A percentile compares a stretch with the other conserved stretches of the same genome.
Conservation (phyloP, 2,888 invertebrate genomes). For the Bursaphelenchus okinawaensis region DNA sequence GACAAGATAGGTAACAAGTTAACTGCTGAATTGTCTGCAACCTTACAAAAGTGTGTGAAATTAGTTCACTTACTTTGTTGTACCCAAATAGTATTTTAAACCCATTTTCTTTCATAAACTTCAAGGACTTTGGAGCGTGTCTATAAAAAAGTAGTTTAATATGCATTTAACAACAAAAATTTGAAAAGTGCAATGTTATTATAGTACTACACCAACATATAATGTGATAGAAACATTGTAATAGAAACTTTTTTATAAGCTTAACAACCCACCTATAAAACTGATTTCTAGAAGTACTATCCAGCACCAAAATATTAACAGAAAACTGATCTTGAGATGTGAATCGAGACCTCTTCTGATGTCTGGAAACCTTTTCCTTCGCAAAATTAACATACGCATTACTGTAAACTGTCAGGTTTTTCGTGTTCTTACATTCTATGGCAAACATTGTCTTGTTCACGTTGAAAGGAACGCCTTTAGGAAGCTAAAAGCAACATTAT, state of each 20-base stretch:
- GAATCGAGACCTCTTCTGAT: background rate
- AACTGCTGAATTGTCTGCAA: slow-evolving; percentile 87
- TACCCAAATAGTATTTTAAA: slow-evolving; percentile 78
- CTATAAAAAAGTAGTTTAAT: no score
- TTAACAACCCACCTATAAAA: slow-evolving; percentile 24
- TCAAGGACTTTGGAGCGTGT: slow-evolving; percentile 60
- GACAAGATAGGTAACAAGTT: slow-evolving; percentile 71
- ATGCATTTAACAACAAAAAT: no score
- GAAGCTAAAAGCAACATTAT: slow-evolving; percentile 9
- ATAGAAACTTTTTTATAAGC: no score
- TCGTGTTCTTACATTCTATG: slow-evolving; percentile 8
- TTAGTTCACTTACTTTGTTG: slow-evolving; percentile 68
- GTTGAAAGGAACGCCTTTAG: slow-evolving; percentile 1
- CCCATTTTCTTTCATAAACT: slow-evolving; percentile 66
- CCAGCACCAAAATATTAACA: slow-evolving; percentile 24
- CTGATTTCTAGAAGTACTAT: slow-evolving; percentile 37
- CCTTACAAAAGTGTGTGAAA: slow-evolving; percentile 51
- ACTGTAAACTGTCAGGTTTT: background rate
- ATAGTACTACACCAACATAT: no score
- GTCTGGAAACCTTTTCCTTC: background rate
- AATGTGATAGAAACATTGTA: no score
- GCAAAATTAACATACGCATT: background rate
- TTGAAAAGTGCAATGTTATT: no score
- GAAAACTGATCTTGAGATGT: slow-evolving; percentile 5
- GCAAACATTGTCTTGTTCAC: slow-evolving; percentile 15